These are phyloP conservation scores for Cartodere bifasciata DNA, from an alignment of 2,888 invertebrate genomes.

Conservation along the genomic window DNA sequence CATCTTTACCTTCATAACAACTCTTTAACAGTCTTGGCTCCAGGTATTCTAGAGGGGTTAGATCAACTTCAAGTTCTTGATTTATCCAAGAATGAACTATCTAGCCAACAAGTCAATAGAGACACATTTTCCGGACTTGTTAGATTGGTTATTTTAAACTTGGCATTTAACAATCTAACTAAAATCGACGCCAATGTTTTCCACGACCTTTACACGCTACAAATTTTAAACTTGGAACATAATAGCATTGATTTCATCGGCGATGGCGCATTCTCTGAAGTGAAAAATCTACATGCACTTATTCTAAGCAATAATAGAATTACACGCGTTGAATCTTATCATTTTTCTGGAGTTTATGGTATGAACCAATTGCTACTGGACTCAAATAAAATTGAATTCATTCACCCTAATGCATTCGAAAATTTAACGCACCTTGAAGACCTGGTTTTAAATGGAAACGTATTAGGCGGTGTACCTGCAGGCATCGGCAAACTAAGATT, in stretches of 20 bases:
- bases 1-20: constrained; percentile 68
- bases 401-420: constrained; percentile 59
- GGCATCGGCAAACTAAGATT: constrained; percentile 57
- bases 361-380: constrained; percentile 62
- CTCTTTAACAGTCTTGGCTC: constrained; percentile 59
- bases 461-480: constrained; percentile 54
- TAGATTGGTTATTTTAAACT: constrained; percentile 59
- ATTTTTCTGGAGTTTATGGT: constrained; percentile 61
- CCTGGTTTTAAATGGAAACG: constrained; percentile 62
- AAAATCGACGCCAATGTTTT: constrained; percentile 60
- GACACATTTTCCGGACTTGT: constrained; percentile 65
- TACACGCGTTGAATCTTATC: constrained; percentile 51
- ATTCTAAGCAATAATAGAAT: constrained; percentile 62
- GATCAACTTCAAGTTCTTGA: constrained; percentile 62
- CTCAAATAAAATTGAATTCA: constrained; percentile 55
- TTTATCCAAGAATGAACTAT: constrained; percentile 59
- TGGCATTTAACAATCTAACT: constrained; percentile 59
- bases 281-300: constrained; percentile 65
- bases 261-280: constrained; percentile 60
- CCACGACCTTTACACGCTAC: constrained; percentile 60
- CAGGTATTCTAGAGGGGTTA: constrained; percentile 59
- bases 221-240: constrained; percentile 59
- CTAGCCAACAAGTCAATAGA: constrained; percentile 65
- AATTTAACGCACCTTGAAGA: constrained; percentile 70
- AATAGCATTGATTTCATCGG: constrained; percentile 57